Conservation (phyloP, 2,888 invertebrate genomes). For the Encarsia formosa region DNA sequence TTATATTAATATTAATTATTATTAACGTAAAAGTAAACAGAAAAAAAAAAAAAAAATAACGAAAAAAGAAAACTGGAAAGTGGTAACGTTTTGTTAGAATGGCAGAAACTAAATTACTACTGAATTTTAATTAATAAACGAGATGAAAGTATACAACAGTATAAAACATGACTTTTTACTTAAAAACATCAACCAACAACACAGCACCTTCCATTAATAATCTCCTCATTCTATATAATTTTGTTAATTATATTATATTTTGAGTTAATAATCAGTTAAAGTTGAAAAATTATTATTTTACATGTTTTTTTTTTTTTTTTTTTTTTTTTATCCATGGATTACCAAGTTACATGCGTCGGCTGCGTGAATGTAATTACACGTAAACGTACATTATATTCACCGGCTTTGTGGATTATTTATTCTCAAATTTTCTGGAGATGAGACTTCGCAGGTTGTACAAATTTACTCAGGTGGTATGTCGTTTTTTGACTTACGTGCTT, state of each 20-base stretch:
- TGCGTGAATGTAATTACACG: background rate
- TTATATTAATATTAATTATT: slow-evolving; percentile 49
- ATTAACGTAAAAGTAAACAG: slow-evolving; percentile 41
- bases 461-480: slow-evolving; percentile 11
- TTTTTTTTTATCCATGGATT: background rate
- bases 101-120: slow-evolving; percentile 51
- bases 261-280: too few relatives aligned
- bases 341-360: background rate
- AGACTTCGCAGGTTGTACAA: background rate
- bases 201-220: background rate
- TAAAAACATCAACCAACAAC: slow-evolving; percentile 5
- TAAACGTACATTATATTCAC: background rate
- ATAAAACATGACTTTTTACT: slow-evolving; percentile 27
- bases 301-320: too few relatives aligned
- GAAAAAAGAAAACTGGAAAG: slow-evolving; percentile 28
- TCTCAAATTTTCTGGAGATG: slow-evolving; percentile 5
- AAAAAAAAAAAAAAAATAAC: too few relatives aligned
- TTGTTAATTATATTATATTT: too few relatives aligned
- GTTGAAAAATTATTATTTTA: too few relatives aligned
- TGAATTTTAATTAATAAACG: slow-evolving; percentile 52
- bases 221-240: background rate
- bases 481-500: slow-evolving; percentile 1
- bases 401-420: background rate
- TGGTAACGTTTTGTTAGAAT: slow-evolving; percentile 51
- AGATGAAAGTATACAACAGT: slow-evolving; percentile 51